Evolutionary conservation across 2,797 vertebrate species (phyloP).

Genomic region (Falco peregrinus): DNA sequence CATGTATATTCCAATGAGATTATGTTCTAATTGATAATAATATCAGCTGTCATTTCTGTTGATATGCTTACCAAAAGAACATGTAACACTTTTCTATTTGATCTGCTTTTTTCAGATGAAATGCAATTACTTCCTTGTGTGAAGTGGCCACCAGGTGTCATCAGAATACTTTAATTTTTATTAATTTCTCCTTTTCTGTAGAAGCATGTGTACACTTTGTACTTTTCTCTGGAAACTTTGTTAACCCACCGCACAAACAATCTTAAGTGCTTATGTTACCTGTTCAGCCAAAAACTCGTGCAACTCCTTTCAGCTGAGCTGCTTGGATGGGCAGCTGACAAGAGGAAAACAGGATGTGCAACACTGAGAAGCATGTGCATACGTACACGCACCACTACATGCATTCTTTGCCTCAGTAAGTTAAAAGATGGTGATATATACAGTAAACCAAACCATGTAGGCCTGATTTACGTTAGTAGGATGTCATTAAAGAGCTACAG

Average conservation of each 20-base stretch:
- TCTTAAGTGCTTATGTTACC: not conserved
- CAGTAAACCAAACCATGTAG: not conserved
- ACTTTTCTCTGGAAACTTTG: slow-evolving; percentile 38
- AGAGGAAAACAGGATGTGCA: not conserved
- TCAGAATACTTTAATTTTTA: slow-evolving; percentile 75
- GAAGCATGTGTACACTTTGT: not conserved
- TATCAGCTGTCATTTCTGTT: not conserved
- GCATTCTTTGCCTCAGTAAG: not conserved
- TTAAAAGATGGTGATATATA: not conserved
- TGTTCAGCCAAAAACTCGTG: not conserved
- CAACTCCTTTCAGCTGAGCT: not conserved
- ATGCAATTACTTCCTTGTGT: not conserved
- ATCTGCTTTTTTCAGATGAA: not conserved
- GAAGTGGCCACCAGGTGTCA: slow-evolving; percentile 83
- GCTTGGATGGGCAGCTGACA: not conserved
- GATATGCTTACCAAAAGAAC: not conserved
- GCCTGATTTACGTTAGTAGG: not conserved
- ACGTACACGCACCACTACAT: not conserved
- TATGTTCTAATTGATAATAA: not conserved
- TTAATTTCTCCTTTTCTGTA: slow-evolving; percentile 33
- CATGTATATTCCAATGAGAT: not conserved
- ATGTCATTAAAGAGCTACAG: not conserved
- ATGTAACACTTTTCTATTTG: not conserved
- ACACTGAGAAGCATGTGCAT: not conserved
- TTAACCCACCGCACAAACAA: not conserved